Evolutionary conservation across 1,140 invertebrate species (phyloP).

Genomic region (Galleria mellonella): DNA sequence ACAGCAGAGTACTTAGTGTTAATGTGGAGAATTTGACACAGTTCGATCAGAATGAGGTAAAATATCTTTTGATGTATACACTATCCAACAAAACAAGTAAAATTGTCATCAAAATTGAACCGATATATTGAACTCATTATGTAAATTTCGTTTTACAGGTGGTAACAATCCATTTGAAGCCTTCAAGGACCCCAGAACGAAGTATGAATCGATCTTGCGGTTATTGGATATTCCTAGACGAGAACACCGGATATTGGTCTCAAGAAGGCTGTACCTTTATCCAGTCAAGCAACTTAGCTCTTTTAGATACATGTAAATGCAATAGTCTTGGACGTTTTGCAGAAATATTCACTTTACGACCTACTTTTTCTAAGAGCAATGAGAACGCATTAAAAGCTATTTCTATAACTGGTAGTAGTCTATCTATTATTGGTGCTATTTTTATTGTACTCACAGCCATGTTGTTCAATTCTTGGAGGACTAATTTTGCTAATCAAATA

Average conservation of each 20-base stretch:
- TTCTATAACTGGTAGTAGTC: conserved; percentile 55
- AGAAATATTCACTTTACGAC: conserved; percentile 55
- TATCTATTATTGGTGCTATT: conserved; percentile 61
- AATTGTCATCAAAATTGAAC: too few species aligned
- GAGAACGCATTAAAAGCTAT: conserved; percentile 50
- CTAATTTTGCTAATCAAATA: conserved; percentile 71
- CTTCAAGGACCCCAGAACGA: conserved; percentile 18
- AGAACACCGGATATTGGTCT: conserved; percentile 51
- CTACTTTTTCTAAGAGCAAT: conserved; percentile 40
- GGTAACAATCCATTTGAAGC: conserved; percentile 55
- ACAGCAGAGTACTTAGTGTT: conserved; percentile 25
- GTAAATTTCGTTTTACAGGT: conserved; percentile 20
- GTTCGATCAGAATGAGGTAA: conserved; percentile 14
- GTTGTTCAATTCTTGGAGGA: conserved; percentile 64
- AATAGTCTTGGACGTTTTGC: conserved; percentile 71
- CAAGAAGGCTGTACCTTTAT: conserved; percentile 58
- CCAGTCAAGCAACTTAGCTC: conserved; percentile 18
- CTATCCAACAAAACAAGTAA: too few species aligned
- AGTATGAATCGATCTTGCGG: conserved; percentile 57
- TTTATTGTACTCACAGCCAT: conserved; percentile 60
- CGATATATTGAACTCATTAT: too few species aligned
- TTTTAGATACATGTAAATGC: conserved; percentile 66
- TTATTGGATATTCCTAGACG: conserved; percentile 58
- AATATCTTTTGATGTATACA: not conserved
- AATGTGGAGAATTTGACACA: conserved; percentile 16